Base-by-base conservation (phyloP, 1,140 invertebrate genomes). In the Caerostris darwini region DNA sequence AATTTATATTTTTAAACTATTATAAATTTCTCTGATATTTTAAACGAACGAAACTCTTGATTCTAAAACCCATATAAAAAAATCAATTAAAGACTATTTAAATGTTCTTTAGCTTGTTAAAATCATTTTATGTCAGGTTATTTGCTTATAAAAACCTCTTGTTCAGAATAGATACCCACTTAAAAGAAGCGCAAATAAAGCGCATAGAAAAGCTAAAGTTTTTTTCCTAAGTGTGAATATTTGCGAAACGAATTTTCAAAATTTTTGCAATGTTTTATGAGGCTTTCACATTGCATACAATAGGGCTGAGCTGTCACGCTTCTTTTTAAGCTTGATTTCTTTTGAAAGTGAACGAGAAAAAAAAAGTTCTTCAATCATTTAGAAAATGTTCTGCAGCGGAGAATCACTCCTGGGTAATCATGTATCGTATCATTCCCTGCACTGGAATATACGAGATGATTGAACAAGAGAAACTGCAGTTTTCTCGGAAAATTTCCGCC, bases 381-480 rank as follows among this genome's bases (percentile, higher is more conserved):
- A 77, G 71, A 12, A 77, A 77, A 77, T 77, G 34, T 34, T 77
- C 71, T 53, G 53, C 71, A 14, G 71, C 50, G 71, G 14, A 77
- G 34, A 77, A 77, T 50, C 10, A 77, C 71, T 77, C 34, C 7
- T 50, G 34, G 71, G 71, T 77, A 77, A 77, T 77, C 71, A 50
- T 77, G 10, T 77, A 77, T 50, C 5, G 71, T 10, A 77, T 53
- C 71, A 53, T 77, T 34, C 71, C 34, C 34, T 77, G 34, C 8
- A 77, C 34, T 77, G 14, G 71, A 77, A 77, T 77, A 77, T 77
- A 77, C 71, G 34, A 77, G 71, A 77, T 77, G 71, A 77, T 77
- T 77, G 71, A 77, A 77, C 71, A 67, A 67, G 3, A 50, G 71
- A 77, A 77, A 77, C 34, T 77, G 71, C 34, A 77, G 71, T 77